Evolutionary conservation across 2,113 vertebrate genomes (phyloP), one percentile per base, ranked within the genome.

Genomic region (Engraulis encrasicolus): DNA sequence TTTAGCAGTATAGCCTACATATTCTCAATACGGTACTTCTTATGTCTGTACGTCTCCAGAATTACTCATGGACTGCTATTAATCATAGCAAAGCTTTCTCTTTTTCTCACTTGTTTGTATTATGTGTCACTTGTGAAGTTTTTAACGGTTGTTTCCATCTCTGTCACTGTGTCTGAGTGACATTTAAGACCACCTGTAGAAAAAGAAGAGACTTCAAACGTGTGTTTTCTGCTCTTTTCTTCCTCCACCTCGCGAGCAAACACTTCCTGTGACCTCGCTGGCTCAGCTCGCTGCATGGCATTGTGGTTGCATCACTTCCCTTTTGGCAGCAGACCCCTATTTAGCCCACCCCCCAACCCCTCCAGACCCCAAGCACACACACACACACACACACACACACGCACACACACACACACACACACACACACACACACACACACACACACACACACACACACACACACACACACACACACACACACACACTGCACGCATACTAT

Each of bases 271-370:
- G 86, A 87, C 85, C 88, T 82, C 89, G 87, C 90, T 88, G 88
- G 88, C 77, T 81, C 81, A 85, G 86, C 71, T 49, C 87, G 85
- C 88, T 89, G 91, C 85, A 87, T 87, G 82, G 88, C 87, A 86
- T 89, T 92, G 91, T 83, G 91, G 90, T 91, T 87, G 87, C 87
- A 89, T 91, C 90, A 87, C 83, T 90, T 92, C 92, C 90, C 91
- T 84, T 85, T 78, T 66, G 6, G 23, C 66, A 66, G 23, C 58
- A 66, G 31, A 12, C 58, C 58, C 58, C 3, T 31, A n/a, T n/a
- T n/a, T n/a, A n/a, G n/a, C n/a, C n/a, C n/a, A n/a, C n/a, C n/a
- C n/a, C n/a, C n/a, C n/a, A n/a, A n/a, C n/a, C n/a, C n/a, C n/a
- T n/a, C n/a, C n/a, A n/a, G n/a, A n/a, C n/a, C n/a, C n/a, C n/a